A percentile compares a stretch with the other conserved stretches of the same genome.
Evolutionary conservation across 2,113 vertebrate genomes (phyloP).

Genomic region (Benitochromis conjunctus): DNA sequence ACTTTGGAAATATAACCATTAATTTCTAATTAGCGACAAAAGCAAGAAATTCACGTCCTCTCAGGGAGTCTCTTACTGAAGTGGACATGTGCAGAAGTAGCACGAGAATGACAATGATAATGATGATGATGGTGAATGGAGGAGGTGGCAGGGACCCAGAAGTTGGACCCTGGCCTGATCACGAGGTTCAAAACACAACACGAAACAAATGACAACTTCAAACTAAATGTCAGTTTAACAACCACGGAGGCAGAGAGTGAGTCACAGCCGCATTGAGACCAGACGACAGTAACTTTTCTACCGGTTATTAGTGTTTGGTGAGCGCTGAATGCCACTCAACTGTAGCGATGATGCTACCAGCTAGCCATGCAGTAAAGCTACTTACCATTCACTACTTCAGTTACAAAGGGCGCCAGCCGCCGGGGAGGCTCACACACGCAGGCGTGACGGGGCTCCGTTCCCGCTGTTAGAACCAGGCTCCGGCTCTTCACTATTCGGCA

Average conservation of each 20-base stretch:
- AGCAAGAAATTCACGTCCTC: not conserved
- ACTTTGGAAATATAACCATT: not conserved
- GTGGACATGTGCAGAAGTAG: not conserved
- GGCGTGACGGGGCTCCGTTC: not conserved
- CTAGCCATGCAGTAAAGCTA: conserved; percentile 23
- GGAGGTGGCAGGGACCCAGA: not conserved
- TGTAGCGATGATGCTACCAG: conserved; percentile 44
- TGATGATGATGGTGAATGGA: not conserved
- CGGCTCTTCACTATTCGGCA: not conserved
- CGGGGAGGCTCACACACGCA: not conserved
- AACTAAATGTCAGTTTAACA: not conserved
- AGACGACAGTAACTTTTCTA: not conserved
- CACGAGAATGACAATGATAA: not conserved
- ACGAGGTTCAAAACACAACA: conserved; percentile 33
- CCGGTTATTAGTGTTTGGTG: not conserved
- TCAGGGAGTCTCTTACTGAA: not conserved
- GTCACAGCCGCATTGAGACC: not conserved
- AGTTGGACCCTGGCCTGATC: conserved; percentile 23
- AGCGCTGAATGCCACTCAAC: not conserved
- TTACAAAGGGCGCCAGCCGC: conserved; percentile 29
- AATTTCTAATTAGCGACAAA: not conserved
- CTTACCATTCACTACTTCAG: conserved; percentile 47
- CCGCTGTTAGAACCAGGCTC: not conserved
- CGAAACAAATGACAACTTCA: not conserved
- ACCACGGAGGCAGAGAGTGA: not conserved